Conservation (phyloP, 2,113 vertebrate species). For the Strigops habroptila region DNA sequence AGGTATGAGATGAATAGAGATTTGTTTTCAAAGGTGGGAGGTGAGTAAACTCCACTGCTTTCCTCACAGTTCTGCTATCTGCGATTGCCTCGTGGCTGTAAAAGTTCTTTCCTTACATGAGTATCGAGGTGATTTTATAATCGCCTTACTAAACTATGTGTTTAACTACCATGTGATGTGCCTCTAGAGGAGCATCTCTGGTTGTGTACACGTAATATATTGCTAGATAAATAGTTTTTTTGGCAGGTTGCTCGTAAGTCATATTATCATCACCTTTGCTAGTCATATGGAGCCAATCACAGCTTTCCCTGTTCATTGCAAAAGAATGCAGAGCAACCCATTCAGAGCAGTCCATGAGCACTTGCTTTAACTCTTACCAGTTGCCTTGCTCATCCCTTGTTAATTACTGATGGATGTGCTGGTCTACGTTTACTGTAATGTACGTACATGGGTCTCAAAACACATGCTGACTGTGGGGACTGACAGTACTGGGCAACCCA, state of each 20-base stretch:
- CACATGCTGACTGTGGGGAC: neutral
- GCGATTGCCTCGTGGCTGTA: neutral
- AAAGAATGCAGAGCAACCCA: constrained; percentile 2
- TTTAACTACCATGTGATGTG: constrained; percentile 9
- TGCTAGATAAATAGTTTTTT: neutral
- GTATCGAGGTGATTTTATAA: neutral
- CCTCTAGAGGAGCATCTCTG: constrained; percentile 38
- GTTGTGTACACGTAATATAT: neutral
- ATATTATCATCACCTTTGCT: constrained; percentile 54
- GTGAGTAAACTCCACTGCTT: neutral
- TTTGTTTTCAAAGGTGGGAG: neutral
- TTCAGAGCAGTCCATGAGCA: neutral
- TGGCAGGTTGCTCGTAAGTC: constrained; percentile 43
- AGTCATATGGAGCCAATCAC: constrained; percentile 52
- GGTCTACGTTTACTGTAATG: neutral
- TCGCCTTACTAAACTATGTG: neutral
- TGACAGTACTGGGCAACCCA: neutral
- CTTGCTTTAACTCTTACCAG: constrained; percentile 1
- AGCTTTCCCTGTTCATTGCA: constrained; percentile 23
- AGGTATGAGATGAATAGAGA: neutral
- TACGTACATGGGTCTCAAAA: neutral
- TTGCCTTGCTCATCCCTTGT: neutral
- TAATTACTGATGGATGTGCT: neutral
- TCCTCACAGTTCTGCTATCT: neutral
- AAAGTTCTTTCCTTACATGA: neutral